Base-by-base conservation (phyloP, 1,140 invertebrate species). In the Eubasilissa regina region DNA sequence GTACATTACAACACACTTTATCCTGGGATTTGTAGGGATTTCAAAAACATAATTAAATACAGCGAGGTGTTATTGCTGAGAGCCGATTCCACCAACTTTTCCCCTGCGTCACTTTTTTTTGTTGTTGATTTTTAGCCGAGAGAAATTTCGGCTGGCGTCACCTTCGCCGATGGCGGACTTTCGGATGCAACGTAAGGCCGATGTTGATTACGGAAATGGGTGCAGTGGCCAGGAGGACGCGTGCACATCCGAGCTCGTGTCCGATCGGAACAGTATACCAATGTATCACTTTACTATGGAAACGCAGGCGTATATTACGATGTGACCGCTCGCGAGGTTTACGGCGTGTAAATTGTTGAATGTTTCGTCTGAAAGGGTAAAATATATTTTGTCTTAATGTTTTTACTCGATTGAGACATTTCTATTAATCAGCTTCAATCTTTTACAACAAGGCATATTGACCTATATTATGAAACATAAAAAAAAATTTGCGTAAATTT, bases 61-160 rank as follows among this genome's bases (percentile, higher is more conserved):
- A n/a, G n/a, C n/a, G n/a, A n/a, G n/a, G n/a, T n/a, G n/a, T n/a
- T n/a, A n/a, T n/a, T n/a, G n/a, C n/a, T n/a, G n/a, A n/a, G n/a
- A n/a, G n/a, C n/a, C n/a, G 58, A 62, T 62, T 62, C 58, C n/a
- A n/a, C 53, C 3, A 62, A 62, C 58, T 45, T 68, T 68, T 21
- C 64, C 35, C 64, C 12, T 19, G 64, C 64, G 64, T 68, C 64
- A 68, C 64, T 15, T 68, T 12, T n/a, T n/a, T n/a, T 68, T 68
- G 64, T 68, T 68, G 44, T 68, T 45, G n/a, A 68, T 68, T 68
- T 68, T 68, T 68, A 68, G 64, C 44, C 64, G 64, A 43, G 43
- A 47, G 64, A 11, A 21, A 45, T n/a, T n/a, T 19, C 17, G 58
- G 21, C 25, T 21, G 17, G 19, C 58, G 17, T 25, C 17, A 15